Percentiles rank a stretch among this genome's conserved stretches.
These are phyloP conservation scores for Brachyistius frenatus DNA, from an alignment of 2,113 vertebrate genomes.

Conservation along the genomic window DNA sequence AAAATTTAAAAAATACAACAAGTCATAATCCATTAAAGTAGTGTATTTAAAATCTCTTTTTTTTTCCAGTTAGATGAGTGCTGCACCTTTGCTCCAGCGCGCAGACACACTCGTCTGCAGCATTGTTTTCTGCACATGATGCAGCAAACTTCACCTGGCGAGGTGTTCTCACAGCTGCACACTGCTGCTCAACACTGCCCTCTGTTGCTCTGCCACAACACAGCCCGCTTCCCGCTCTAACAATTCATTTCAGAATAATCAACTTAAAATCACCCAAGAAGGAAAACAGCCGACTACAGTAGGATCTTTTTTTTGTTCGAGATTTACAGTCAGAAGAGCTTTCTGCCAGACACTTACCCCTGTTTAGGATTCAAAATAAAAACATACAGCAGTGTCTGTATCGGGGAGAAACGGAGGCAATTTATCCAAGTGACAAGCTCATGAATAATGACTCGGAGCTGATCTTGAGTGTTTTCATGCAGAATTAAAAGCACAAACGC, in stretches of 20 bases:
- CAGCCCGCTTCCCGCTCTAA: conserved; percentile 14
- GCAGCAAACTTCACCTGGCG: conserved; percentile 61
- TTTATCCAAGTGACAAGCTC: conserved; percentile 25
- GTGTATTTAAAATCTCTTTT: neutral
- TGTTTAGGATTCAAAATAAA: conserved; percentile 8
- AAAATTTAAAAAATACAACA: no score
- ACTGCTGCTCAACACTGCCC: conserved; percentile 82
- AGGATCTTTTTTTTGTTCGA: neutral
- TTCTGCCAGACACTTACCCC: neutral
- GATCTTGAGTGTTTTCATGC: conserved; percentile 4
- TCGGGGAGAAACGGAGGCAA: conserved; percentile 26
- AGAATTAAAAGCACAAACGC: conserved; percentile 1
- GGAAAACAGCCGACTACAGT: rapidly evolving
- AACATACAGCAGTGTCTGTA: conserved; percentile 7
- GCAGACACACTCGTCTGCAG: neutral
- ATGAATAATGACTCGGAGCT: conserved; percentile 40
- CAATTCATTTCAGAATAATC: conserved; percentile 37
- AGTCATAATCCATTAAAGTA: conserved; percentile 4
- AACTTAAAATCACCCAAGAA: conserved; percentile 5
- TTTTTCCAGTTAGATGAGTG: neutral
- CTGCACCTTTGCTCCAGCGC: neutral
- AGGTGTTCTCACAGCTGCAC: conserved; percentile 43
- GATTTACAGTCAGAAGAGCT: neutral
- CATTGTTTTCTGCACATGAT: neutral
- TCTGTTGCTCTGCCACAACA: conserved; percentile 64